A percentile compares a stretch with the other conserved stretches of the same genome.
phyloP scores from a whole-genome alignment of 1,140 invertebrate genomes.

The Orius insidiosus region DNA sequence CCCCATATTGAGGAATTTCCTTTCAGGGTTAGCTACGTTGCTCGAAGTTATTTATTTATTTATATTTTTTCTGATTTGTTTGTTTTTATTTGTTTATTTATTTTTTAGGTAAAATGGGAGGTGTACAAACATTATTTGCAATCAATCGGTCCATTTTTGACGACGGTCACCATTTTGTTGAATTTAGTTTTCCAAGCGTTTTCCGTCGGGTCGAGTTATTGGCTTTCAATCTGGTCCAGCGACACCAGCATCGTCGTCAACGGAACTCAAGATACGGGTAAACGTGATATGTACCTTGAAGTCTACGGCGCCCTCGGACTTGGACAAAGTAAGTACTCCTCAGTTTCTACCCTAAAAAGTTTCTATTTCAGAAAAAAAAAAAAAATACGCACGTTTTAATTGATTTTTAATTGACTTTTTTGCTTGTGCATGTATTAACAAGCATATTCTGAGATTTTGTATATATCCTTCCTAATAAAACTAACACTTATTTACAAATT shows the following conservation, averaged over 20 bases:
- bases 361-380: too few relatives aligned
- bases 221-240: slow-evolving; percentile 77
- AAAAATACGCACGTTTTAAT: too few relatives aligned
- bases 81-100: too few relatives aligned
- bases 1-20: too few relatives aligned
- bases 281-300: slow-evolving; percentile 64
- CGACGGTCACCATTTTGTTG: slow-evolving; percentile 55
- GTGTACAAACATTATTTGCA: slow-evolving; percentile 82
- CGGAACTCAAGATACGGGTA: slow-evolving; percentile 36
- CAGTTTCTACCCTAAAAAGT: not conserved
- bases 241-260: slow-evolving; percentile 35
- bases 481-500: too few relatives aligned
- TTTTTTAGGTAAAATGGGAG: slow-evolving; percentile 71
- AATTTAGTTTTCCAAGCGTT: slow-evolving; percentile 76
- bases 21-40: too few relatives aligned
- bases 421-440: too few relatives aligned
- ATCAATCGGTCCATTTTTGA: slow-evolving; percentile 61
- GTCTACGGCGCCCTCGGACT: slow-evolving; percentile 75
- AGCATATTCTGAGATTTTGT: too few relatives aligned
- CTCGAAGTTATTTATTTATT: too few relatives aligned
- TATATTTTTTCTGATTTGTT: too few relatives aligned
- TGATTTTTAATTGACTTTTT: too few relatives aligned
- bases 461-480: too few relatives aligned
- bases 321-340: slow-evolving; percentile 57
- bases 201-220: slow-evolving; percentile 80